Percentiles rank a stretch among this genome's conserved stretches.
Evolutionary conservation across 2,113 vertebrate genomes (phyloP).

Genomic region (Hypocryptadius cinnamomeus): DNA sequence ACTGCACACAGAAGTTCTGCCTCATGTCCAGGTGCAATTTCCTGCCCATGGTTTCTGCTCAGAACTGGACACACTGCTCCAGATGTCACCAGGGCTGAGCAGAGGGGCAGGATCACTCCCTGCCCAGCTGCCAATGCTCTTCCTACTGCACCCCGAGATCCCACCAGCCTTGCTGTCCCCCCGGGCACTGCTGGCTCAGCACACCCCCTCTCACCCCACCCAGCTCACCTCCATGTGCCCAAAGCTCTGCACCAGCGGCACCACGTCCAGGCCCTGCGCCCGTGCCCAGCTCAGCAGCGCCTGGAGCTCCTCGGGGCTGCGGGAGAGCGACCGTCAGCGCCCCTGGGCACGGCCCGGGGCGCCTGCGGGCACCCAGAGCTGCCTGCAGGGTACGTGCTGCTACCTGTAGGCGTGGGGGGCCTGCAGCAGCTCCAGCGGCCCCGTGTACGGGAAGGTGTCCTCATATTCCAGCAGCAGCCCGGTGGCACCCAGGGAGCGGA

Average conservation of each 20-base stretch:
- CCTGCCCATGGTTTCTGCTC: neutral
- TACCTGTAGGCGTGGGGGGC: constrained; percentile 87
- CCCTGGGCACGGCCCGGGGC: neutral
- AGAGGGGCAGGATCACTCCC: neutral
- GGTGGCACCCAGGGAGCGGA: constrained; percentile 79
- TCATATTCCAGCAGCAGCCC: constrained; percentile 93
- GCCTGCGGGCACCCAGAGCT: neutral
- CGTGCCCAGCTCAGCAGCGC: constrained; percentile 75
- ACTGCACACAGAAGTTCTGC: neutral
- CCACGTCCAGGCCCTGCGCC: constrained; percentile 77
- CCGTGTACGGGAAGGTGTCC: constrained; percentile 91
- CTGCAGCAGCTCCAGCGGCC: constrained; percentile 74
- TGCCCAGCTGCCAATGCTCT: neutral
- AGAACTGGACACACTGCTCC: neutral
- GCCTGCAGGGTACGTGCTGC: fast-evolving
- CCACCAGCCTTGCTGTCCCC: neutral
- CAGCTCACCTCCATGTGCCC: constrained; percentile 93
- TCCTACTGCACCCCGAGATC: neutral
- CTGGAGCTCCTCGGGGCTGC: constrained; percentile 76
- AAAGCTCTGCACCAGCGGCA: constrained; percentile 92
- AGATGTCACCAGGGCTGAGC: neutral
- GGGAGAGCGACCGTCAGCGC: neutral
- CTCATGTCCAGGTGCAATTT: neutral
- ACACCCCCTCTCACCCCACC: neutral
- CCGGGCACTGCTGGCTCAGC: neutral